A percentile compares a stretch with the other conserved stretches of the same genome.
Evolutionary conservation across 1,140 invertebrate species (phyloP).

Genomic region (Atta colombica): DNA sequence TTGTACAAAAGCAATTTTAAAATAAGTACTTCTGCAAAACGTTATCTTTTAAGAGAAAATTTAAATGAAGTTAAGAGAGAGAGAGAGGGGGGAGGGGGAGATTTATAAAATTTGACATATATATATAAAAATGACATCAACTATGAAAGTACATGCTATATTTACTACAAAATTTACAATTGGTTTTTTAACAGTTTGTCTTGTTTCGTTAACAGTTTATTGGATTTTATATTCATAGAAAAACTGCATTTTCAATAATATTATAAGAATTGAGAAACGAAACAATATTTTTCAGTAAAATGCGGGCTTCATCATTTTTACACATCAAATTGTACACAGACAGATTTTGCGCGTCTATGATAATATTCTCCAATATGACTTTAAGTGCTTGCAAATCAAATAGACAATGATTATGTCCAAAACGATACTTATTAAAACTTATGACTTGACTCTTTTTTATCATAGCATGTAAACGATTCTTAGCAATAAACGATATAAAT

Average conservation of each 20-base stretch:
- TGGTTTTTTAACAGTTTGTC: neutral
- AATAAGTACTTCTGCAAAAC: conserved; percentile 26
- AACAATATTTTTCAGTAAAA: conserved; percentile 75
- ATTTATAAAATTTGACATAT: conserved; percentile 45
- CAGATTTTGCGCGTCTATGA: conserved; percentile 80
- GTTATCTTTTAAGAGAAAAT: conserved; percentile 66
- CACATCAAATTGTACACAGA: conserved; percentile 76
- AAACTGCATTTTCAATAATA: conserved; percentile 37
- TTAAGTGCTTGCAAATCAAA: conserved; percentile 84
- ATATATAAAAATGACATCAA: neutral
- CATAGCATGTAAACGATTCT: conserved; percentile 85
- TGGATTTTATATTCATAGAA: neutral
- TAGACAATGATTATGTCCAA: conserved; percentile 84
- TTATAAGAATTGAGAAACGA: conserved; percentile 57
- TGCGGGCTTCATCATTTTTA: conserved; percentile 70
- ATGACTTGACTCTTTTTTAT: conserved; percentile 70
- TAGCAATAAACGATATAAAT: conserved; percentile 89
- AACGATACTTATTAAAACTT: conserved; percentile 78
- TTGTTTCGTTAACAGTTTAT: neutral
- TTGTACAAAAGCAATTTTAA: conserved; percentile 47
- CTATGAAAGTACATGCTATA: conserved; percentile 27
- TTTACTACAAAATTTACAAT: conserved; percentile 24
- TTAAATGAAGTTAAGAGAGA: conserved; percentile 56
- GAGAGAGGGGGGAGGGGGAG: neutral
- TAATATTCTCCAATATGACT: conserved; percentile 79